Conservation (phyloP, 2,113 vertebrate genomes). For the Phylloscopus trochiloides region DNA sequence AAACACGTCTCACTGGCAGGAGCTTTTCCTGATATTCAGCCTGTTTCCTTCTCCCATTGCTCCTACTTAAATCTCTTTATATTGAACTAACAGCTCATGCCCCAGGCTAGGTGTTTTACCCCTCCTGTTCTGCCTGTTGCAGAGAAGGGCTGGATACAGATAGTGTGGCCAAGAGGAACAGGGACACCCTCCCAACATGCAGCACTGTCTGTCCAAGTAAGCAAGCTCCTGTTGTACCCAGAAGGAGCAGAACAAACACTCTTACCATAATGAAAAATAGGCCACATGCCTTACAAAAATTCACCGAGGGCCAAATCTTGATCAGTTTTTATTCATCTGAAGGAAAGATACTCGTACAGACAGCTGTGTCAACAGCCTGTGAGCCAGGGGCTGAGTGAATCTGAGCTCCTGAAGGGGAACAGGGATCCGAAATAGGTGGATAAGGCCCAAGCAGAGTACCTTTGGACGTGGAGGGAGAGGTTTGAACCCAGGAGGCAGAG, state of each 20-base stretch:
- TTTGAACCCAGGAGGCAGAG: not conserved
- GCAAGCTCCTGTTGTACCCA: not conserved
- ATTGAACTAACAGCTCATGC: slow-evolving; percentile 12
- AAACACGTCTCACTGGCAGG: slow-evolving; percentile 68
- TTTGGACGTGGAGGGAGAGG: not conserved
- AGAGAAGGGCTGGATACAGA: not conserved
- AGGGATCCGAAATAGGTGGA: slow-evolving; percentile 7
- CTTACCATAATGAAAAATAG: slow-evolving; percentile 43
- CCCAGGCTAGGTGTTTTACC: slow-evolving; percentile 12
- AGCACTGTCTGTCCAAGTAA: not conserved
- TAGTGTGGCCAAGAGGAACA: not conserved
- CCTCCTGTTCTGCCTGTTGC: not conserved
- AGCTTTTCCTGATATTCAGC: slow-evolving; percentile 71
- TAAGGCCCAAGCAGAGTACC: not conserved
- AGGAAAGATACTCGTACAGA: not conserved
- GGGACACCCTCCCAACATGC: not conserved
- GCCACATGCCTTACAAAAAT: slow-evolving; percentile 37
- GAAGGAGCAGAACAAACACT: slow-evolving; percentile 33
- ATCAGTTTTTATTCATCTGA: slow-evolving; percentile 55
- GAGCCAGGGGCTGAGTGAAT: slow-evolving; percentile 33
- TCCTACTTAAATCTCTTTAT: slow-evolving; percentile 54
- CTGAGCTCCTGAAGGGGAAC: not conserved
- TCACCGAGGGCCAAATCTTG: slow-evolving; percentile 39
- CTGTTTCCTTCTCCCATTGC: slow-evolving; percentile 64
- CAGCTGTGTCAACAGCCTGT: slow-evolving; percentile 62